These are phyloP conservation scores for Mesorhabditis sp. DNA, from an alignment of 2,888 invertebrate genomes.

Conservation along the genomic window DNA sequence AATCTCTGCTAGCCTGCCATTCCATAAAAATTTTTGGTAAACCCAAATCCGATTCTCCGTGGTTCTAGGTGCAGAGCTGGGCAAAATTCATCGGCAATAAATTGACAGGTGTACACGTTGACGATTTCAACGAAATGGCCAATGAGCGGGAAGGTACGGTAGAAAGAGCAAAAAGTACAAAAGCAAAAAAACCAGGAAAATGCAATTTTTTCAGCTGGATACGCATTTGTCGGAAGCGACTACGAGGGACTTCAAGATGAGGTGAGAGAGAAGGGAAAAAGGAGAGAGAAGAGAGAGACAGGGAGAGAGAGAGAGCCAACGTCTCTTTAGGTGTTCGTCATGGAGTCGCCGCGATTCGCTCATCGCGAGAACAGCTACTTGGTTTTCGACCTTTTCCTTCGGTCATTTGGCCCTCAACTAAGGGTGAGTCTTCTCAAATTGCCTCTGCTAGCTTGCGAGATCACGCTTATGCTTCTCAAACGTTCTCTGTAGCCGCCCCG, in stretches of 20 bases:
- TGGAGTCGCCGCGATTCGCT: not conserved
- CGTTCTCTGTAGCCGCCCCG: no score
- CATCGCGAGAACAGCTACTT: slow-evolving; percentile 18
- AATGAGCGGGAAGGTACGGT: not conserved
- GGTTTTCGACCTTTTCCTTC: slow-evolving; percentile 36
- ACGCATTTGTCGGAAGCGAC: not conserved
- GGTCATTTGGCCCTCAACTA: slow-evolving; percentile 37
- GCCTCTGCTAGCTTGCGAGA: no score
- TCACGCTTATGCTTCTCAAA: no score
- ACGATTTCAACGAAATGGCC: slow-evolving; percentile 21
- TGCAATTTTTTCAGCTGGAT: not conserved
- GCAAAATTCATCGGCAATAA: slow-evolving; percentile 26
- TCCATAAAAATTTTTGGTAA: no score
- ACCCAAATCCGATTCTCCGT: no score
- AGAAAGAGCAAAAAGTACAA: not conserved
- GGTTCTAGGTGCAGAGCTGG: no score
- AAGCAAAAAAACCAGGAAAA: no score
- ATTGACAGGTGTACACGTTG: slow-evolving; percentile 33
- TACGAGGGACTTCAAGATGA: not conserved
- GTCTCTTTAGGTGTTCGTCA: not conserved
- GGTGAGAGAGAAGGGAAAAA: not conserved
- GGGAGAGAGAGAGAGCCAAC: not conserved
- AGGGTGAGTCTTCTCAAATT: slow-evolving; percentile 17
- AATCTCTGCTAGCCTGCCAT: no score
- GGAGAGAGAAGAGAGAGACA: not conserved